These are phyloP conservation scores for Paedocypris sp. DNA, from an alignment of 2,113 vertebrate species.

Conservation along the genomic window DNA sequence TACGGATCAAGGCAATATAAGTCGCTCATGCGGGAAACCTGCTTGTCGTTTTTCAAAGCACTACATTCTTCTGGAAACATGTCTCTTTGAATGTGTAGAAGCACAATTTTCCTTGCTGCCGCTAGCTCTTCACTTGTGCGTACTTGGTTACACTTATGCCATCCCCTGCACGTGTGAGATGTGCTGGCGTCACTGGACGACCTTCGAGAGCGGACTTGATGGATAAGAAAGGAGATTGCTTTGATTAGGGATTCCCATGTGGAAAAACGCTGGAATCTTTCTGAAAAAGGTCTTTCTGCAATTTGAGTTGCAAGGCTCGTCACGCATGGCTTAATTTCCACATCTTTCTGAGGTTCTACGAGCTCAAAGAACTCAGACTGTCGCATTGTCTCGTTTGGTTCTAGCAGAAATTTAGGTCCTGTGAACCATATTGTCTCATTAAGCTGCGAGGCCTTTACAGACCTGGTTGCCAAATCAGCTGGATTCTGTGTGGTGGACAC, in stretches of 20 bases:
- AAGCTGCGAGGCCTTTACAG: not conserved
- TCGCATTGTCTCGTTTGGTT: not conserved
- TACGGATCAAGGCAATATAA: not conserved
- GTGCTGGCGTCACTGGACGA: not conserved
- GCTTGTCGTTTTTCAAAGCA: not conserved
- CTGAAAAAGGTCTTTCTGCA: not conserved
- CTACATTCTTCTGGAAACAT: conserved; percentile 6
- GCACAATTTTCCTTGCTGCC: conserved; percentile 2
- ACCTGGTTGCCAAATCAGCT: not conserved
- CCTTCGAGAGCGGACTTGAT: not conserved
- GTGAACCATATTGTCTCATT: not conserved
- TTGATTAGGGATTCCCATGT: not conserved
- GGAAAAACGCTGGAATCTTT: not conserved
- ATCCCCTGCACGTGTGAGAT: conserved; percentile 6
- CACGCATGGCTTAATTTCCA: not conserved
- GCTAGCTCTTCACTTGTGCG: not conserved
- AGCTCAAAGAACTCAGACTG: not conserved
- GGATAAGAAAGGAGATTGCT: not conserved
- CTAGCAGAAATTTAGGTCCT: not conserved
- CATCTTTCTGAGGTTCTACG: not conserved
- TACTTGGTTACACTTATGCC: conserved; percentile 1
- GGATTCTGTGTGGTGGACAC: not conserved
- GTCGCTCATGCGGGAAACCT: not conserved
- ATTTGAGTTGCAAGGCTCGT: not conserved
- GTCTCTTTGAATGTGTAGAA: conserved; percentile 11